Conservation (phyloP, 2,888 invertebrate species). For the Parascotia fuliginaria region DNA sequence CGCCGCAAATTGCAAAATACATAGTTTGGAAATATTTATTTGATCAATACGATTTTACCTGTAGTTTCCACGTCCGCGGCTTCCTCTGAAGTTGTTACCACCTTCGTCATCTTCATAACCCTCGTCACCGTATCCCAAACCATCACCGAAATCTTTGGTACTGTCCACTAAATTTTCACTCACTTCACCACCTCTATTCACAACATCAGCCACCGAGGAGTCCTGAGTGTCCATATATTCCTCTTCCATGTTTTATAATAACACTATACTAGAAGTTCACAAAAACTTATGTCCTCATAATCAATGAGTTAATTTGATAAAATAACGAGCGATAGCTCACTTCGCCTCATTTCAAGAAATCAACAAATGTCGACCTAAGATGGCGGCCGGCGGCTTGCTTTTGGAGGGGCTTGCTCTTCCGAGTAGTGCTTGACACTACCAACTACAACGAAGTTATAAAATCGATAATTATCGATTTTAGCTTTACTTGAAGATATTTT, state of each 20-base stretch:
- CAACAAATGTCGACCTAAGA: constrained; percentile 65
- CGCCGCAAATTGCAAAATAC: not conserved
- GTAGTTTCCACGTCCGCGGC: constrained; percentile 75
- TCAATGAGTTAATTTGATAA: constrained; percentile 48
- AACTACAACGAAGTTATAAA: too few species aligned
- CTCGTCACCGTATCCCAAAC: constrained; percentile 63
- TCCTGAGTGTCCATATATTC: constrained; percentile 73
- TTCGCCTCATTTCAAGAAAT: constrained; percentile 48
- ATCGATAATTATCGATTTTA: too few species aligned
- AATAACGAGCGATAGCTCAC: constrained; percentile 28
- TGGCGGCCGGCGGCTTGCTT: constrained; percentile 58
- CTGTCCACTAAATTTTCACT: constrained; percentile 53
- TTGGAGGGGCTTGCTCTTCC: too few species aligned
- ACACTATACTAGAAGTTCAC: constrained; percentile 43
- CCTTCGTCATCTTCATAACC: constrained; percentile 74
- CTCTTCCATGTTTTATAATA: constrained; percentile 68
- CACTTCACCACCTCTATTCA: constrained; percentile 47
- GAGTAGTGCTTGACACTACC: too few species aligned
- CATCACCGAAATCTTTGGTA: constrained; percentile 72
- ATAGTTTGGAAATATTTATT: not conserved
- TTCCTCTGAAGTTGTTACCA: constrained; percentile 65
- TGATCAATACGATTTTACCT: constrained; percentile 55
- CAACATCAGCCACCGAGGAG: constrained; percentile 57
- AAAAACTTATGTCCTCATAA: constrained; percentile 68
- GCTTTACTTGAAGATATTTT: too few species aligned